These are phyloP conservation scores for Todiramphus chloris DNA, from an alignment of 2,113 vertebrate genomes.

Conservation along the genomic window DNA sequence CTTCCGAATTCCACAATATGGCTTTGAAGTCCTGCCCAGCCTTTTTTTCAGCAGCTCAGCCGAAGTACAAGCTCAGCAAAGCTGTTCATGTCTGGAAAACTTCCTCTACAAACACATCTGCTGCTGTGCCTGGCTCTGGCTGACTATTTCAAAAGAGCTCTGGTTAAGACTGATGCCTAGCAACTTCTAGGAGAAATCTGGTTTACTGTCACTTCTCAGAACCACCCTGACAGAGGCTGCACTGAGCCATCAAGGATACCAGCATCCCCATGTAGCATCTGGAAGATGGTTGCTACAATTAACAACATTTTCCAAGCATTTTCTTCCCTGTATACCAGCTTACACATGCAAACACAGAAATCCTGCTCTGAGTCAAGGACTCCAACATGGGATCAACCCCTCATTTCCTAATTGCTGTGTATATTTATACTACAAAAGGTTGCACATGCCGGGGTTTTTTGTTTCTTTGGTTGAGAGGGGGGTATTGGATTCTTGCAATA, in stretches of 20 bases:
- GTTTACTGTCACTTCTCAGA: neutral
- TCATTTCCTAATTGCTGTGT: neutral
- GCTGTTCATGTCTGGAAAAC: constrained; percentile 30
- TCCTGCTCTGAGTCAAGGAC: neutral
- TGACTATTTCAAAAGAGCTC: neutral
- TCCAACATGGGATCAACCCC: neutral
- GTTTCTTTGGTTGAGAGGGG: too few relatives aligned
- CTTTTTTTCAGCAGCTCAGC: neutral
- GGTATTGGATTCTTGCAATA: neutral
- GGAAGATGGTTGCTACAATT: neutral
- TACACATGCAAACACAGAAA: neutral
- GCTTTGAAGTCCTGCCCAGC: constrained; percentile 7
- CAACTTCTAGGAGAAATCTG: neutral
- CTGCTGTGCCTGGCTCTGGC: neutral
- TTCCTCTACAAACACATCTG: constrained; percentile 44
- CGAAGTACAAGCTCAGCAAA: constrained; percentile 4
- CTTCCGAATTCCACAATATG: neutral
- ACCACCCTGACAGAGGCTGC: neutral
- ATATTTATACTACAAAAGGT: neutral
- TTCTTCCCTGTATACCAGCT: neutral
- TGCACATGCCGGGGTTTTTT: neutral
- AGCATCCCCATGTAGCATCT: neutral
- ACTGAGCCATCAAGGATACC: neutral
- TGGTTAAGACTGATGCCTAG: neutral
- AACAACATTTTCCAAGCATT: neutral